Base-by-base conservation (phyloP, 2,888 invertebrate genomes). In the Spicauda simplicius region DNA sequence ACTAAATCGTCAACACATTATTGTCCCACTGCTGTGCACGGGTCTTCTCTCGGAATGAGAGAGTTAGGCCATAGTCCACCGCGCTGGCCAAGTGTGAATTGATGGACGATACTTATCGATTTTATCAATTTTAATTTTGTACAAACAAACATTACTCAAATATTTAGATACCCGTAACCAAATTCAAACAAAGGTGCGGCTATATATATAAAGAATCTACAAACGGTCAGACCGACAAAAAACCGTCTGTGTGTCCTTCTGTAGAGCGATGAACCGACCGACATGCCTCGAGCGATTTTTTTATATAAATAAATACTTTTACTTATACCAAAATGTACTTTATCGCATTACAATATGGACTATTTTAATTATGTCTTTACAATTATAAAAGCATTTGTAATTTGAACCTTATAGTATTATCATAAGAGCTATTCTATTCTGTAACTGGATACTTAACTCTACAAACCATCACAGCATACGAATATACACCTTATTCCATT, bases 221-320 rank as follows among this genome's bases (percentile, higher is more conserved):
- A 37, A 37, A 37, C 37, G 20, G 12, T 16, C 53, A 53, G 53
- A 53, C 53, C 3, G 1, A 20, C 53, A 53, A 53, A 53, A 53
- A 53, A 53, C 53, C 2, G 12, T 19, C 53, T 19, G 2, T 19
- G 12, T 10, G 53, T 53, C 53, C 53, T 53, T 53, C 53, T 20
- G 20, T 53, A 20, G 53, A 53, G 7, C 53, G 53, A 53, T 53
- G 53, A 53, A 53, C 53, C 53, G 53, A 53, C 53, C 2, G 53
- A 53, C 53, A 20, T 19, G 53, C 19, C 11, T 41, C 5, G 41
- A 14, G 53, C 19, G 7, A 19, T 20, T 53, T 53, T 53, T 53
- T 53, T 53, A 52, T 53, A 53, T 20, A 20, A 18, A 53, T 53
- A 53, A 6, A 52, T 18, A n/a, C 53, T 20, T 16, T 18, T 50